A percentile compares a stretch with the other conserved stretches of the same genome.
phyloP scores from a whole-genome alignment of 2,797 vertebrate genomes.

The Morus bassanus region DNA sequence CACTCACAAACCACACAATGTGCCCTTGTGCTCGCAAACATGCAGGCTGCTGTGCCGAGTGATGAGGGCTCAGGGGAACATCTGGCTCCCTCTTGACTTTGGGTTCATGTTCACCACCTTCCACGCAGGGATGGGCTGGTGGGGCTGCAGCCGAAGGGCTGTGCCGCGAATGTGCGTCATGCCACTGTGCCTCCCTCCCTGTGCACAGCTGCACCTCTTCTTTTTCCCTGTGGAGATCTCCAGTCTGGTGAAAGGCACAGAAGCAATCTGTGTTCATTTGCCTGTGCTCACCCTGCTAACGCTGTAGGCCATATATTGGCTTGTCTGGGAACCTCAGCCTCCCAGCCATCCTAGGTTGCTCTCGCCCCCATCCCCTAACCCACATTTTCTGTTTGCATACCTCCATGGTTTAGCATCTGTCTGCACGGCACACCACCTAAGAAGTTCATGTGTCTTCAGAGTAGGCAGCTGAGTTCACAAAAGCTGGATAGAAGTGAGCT shows the following conservation, averaged over 20 bases:
- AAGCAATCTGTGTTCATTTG: neutral
- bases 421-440: neutral
- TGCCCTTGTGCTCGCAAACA: fast-evolving
- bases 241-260: neutral
- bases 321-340: neutral
- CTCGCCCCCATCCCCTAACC: neutral
- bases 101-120: neutral
- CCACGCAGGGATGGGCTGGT: fast-evolving
- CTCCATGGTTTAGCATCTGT: neutral
- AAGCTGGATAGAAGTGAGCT: neutral
- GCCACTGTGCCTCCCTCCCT: fast-evolving
- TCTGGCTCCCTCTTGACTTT: neutral
- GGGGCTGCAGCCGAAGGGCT: neutral
- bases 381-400: neutral
- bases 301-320: neutral
- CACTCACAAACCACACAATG: fast-evolving
- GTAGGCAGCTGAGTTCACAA: neutral
- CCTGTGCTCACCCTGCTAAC: neutral
- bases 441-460: neutral
- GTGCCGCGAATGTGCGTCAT: fast-evolving
- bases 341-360: neutral
- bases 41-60: fast-evolving
- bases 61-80: neutral
- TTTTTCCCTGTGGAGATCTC: neutral
- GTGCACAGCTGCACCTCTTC: neutral